A percentile compares a stretch with the other conserved stretches of the same genome.
These are phyloP conservation scores for Meghimatium bilineatum DNA, from an alignment of 2,888 invertebrate species.

Conservation along the genomic window DNA sequence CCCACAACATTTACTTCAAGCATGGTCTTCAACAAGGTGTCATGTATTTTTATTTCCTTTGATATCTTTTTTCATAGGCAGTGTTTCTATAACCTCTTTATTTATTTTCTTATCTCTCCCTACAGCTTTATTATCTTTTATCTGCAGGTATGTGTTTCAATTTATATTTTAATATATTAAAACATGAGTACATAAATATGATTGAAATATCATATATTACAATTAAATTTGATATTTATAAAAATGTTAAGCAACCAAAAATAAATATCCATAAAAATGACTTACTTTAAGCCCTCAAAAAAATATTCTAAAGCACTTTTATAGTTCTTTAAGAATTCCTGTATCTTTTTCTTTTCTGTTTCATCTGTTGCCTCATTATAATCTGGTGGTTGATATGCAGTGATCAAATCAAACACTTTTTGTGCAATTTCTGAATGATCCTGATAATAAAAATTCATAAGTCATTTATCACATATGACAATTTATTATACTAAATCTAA, in stretches of 20 bases:
- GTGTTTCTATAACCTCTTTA: too few relatives aligned
- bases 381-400: slow-evolving; percentile 24
- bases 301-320: slow-evolving; percentile 30
- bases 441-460: slow-evolving; percentile 9
- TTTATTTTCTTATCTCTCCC: too few relatives aligned
- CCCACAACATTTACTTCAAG: too few relatives aligned
- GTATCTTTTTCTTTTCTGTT: slow-evolving; percentile 23
- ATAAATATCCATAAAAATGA: not conserved
- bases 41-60: too few relatives aligned
- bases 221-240: too few relatives aligned
- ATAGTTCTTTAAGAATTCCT: slow-evolving; percentile 27
- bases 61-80: too few relatives aligned
- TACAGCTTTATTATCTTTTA: too few relatives aligned
- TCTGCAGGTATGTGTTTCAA: too few relatives aligned
- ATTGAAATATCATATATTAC: too few relatives aligned
- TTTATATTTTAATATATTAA: too few relatives aligned
- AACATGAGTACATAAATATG: too few relatives aligned
- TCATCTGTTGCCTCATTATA: slow-evolving; percentile 26
- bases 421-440: slow-evolving; percentile 42
- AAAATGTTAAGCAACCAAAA: not conserved
- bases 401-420: slow-evolving; percentile 41
- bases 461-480: not conserved
- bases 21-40: too few relatives aligned
- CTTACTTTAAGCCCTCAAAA: slow-evolving; percentile 45
- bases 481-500: not conserved